Evolutionary conservation across 2,797 vertebrate species (phyloP), one percentile per base, ranked within the genome.

Genomic region (Acanthurus lineatus): DNA sequence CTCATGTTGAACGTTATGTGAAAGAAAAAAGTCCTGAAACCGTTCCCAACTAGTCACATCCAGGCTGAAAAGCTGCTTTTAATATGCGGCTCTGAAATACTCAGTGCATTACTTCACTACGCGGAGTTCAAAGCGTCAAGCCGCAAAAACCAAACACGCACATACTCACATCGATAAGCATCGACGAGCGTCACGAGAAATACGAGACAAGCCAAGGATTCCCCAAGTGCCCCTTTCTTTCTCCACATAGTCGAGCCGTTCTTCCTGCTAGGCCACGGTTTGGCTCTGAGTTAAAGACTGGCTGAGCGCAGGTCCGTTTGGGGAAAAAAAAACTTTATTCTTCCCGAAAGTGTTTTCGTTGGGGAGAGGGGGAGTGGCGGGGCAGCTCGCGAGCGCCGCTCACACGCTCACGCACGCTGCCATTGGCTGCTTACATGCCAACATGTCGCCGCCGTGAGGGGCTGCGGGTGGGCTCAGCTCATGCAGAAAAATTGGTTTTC

Each of bases 111-210:
- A 15, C 35, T 62, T 44, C 6, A 40, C 35, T 25, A 17, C 61
- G 63, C 2, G 22, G 53, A 9, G 60, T 6, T 60, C 14, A 64
- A 8, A 48, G 25, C 9, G 38, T 38, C 32, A 35, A 79, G 61
- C 54, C 69, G 47, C 20, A 76, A 72, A 25, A 42, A 20, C 51
- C 60, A 73, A 82, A 77, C 57, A 40, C 69, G 19, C 1, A 9
- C 79, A 28, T 92, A 95, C 95, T 96, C 91, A 96, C 96, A 95
- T 81, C 73, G 87, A 73, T 91, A 77, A 17, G 94, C 88, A 54
- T 92, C 92, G 89, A 88, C 87, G 70, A 96, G 83, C 51, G 90
- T 81, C 81, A 92, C 82, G 6, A 94, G 80, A 44, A 94, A 83
- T 16, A 92, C 5, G 58, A 96, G 86, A 84, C 91, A 86, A 73